Percentiles rank a stretch among this genome's conserved stretches.
Evolutionary conservation across 1,140 invertebrate species (phyloP).

Genomic region (Nasonia giraulti): DNA sequence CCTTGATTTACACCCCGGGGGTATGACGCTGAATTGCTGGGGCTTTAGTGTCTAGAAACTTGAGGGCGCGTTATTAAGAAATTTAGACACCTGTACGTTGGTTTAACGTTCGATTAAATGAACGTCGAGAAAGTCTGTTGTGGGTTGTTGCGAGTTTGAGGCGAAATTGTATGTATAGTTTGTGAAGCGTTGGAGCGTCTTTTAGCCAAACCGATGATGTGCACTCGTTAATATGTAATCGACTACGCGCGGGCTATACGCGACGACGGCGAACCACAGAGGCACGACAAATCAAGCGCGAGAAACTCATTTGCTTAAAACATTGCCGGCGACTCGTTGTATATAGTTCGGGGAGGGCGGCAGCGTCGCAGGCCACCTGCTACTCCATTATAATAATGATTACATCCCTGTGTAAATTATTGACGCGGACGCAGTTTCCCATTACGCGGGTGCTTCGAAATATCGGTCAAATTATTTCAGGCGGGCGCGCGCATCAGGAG

Average conservation of each 20-base stretch:
- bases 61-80: conserved; percentile 3
- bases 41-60: background rate
- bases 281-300: conserved; percentile 66
- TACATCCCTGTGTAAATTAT: conserved; percentile 65
- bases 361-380: conserved; percentile 62
- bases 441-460: conserved; percentile 23
- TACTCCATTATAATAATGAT: conserved; percentile 72
- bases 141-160: background rate
- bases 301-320: conserved; percentile 70
- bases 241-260: conserved; percentile 51
- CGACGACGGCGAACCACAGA: conserved; percentile 3
- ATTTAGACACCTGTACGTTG: background rate
- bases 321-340: conserved; percentile 56
- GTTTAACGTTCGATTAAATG: background rate
- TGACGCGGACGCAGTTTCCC: conserved; percentile 46
- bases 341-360: conserved; percentile 40
- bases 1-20: conserved; percentile 21
- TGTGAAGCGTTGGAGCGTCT: background rate
- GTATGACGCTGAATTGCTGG: background rate
- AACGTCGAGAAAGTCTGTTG: background rate
- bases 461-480: conserved; percentile 49
- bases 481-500: background rate
- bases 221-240: conserved; percentile 65
- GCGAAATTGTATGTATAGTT: background rate
- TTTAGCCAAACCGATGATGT: background rate